Conservation (phyloP, 2,113 vertebrate species). For the Rynchops niger region DNA sequence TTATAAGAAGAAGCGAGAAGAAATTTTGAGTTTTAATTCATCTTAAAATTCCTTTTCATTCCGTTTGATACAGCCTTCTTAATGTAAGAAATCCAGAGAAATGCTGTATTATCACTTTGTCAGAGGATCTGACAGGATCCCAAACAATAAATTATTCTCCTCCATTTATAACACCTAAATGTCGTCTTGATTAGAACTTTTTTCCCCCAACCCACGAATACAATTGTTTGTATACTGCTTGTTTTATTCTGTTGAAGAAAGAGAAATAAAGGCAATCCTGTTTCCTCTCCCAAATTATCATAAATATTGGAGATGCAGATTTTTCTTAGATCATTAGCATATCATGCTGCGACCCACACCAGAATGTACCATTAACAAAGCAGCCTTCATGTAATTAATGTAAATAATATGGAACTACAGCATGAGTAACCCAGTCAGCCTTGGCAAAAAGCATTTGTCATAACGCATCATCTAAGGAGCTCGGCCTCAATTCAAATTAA, state of each 20-base stretch:
- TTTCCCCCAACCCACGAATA: constrained; percentile 38
- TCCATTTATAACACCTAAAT: constrained; percentile 71
- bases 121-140: constrained; percentile 64
- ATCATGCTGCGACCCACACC: constrained; percentile 85
- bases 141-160: constrained; percentile 61
- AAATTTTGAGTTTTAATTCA: constrained; percentile 21
- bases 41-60: constrained; percentile 32
- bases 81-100: constrained; percentile 21
- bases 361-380: constrained; percentile 87
- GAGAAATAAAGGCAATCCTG: constrained; percentile 77
- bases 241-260: constrained; percentile 70
- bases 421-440: constrained; percentile 86
- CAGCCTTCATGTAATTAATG: constrained; percentile 90
- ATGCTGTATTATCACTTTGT: constrained; percentile 63
- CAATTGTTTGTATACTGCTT: constrained; percentile 67
- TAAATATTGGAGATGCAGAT: constrained; percentile 88
- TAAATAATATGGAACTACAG: constrained; percentile 87
- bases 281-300: constrained; percentile 82
- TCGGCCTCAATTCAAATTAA: constrained; percentile 86
- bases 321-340: constrained; percentile 88
- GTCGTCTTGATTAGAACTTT: constrained; percentile 73
- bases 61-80: not conserved
- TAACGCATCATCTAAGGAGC: constrained; percentile 83
- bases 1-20: not conserved
- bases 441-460: constrained; percentile 89